Percentiles rank a stretch among this genome's conserved stretches.
Conservation (phyloP, 2,113 vertebrate genomes). For the Nymphicus hollandicus region DNA sequence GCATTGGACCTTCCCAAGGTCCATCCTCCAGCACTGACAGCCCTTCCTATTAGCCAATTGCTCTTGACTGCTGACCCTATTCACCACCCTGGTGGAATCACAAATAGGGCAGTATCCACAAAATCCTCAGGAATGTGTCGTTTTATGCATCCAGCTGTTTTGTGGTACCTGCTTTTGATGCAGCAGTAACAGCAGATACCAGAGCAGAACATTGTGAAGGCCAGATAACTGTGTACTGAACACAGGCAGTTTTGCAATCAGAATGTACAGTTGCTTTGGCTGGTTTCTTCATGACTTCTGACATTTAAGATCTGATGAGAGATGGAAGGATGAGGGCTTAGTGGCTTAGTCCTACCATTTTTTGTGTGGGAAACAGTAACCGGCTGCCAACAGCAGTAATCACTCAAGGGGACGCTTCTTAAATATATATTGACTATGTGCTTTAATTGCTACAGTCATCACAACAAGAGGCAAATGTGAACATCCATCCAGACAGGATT, state of each 20-base stretch:
- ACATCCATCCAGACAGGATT: not conserved
- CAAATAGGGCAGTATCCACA: not conserved
- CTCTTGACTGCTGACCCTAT: not conserved
- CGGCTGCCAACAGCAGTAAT: not conserved
- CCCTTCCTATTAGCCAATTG: fast-evolving
- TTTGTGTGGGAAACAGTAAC: not conserved
- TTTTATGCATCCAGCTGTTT: not conserved
- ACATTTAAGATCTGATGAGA: not conserved
- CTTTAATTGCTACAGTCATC: not conserved
- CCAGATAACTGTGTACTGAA: not conserved
- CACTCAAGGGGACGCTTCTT: not conserved
- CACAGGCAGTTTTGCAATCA: fast-evolving
- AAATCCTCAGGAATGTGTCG: fast-evolving
- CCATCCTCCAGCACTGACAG: fast-evolving
- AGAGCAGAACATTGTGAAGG: fast-evolving
- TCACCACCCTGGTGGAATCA: not conserved
- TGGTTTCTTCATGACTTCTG: not conserved
- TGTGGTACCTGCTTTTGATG: not conserved
- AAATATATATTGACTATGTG: not conserved
- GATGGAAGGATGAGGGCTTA: not conserved
- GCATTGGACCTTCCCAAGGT: not conserved
- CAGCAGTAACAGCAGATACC: not conserved
- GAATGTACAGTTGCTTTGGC: fast-evolving
- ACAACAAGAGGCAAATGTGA: not conserved
- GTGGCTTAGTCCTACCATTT: not conserved